These are phyloP conservation scores for Tenthredo notha DNA, from an alignment of 2,888 invertebrate species.

Conservation along the genomic window DNA sequence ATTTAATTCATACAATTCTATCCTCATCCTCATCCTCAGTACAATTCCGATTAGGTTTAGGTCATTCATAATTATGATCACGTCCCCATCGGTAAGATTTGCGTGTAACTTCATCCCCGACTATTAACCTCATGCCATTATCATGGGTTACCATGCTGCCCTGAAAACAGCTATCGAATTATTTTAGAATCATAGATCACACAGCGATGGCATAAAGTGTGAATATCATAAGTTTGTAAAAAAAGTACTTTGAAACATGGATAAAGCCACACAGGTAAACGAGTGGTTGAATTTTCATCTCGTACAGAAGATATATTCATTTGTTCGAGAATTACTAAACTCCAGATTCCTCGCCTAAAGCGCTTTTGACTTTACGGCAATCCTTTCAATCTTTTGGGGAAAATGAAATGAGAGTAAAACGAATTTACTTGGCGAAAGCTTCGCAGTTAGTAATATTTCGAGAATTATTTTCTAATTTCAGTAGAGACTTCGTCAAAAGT, in stretches of 20 bases:
- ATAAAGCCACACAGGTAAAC: neutral
- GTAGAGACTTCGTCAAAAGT: neutral
- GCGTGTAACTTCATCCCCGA: neutral
- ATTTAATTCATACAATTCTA: slow-evolving; percentile 24
- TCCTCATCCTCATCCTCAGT: neutral
- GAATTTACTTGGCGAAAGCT: neutral
- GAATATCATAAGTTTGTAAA: neutral
- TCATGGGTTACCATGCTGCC: neutral
- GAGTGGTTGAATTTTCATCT: neutral
- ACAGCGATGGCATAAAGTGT: neutral
- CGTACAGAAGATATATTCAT: neutral
- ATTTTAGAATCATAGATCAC: neutral
- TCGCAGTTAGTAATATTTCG: neutral
- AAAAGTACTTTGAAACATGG: neutral
- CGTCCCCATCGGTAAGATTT: neutral
- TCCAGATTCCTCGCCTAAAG: neutral
- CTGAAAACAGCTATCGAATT: neutral
- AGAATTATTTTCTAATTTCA: neutral
- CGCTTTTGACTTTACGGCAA: neutral
- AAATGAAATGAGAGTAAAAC: slow-evolving; percentile 4
- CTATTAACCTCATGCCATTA: neutral
- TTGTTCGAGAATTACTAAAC: neutral
- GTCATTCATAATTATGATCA: neutral
- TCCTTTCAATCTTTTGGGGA: neutral
- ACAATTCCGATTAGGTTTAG: neutral